Evolutionary conservation across 30 jellyfish, hydroid and myxozoan genomes (phyloP), one percentile per base, ranked within the genome.

Genomic region (Pseudorhiza aurosa): DNA sequence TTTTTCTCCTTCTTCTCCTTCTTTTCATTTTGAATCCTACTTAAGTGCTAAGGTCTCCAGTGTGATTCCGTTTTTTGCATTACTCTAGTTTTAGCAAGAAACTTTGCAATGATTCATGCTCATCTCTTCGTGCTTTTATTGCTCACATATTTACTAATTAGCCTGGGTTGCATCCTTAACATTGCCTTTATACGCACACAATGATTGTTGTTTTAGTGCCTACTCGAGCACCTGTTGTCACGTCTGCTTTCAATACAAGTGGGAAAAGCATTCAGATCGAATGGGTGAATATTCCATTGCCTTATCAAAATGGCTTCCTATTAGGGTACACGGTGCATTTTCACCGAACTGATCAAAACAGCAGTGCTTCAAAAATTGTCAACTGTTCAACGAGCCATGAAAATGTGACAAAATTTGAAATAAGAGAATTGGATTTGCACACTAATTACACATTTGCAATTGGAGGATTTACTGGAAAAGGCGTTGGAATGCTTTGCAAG

Each of bases 391-490:
- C 36, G 4, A 28, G 43, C 5, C 18, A 18, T 1, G 35, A n/a
- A 0, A 74, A 74, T 26, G 45, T 58, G 27, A 51, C 75, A 3
- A 31, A 39, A 19, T 74, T 32, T 3, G 87, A 74, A 19, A 19
- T 74, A 32, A 57, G n/a, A 15, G 77, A 51, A 40, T 68, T 74
- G 18, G 37, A 32, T 32, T 68, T 74, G 33, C 15, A 14, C 50
- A 60, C 96, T 6, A 67, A 77, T 55, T 87, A 87, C 62, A 78
- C 60, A n/a, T 14, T 87, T 32, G 18, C 83, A 1, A 26, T 87
- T 9, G 76, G 78, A 36, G 96, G 93, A 21, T 87, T 15, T 46
- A 87, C 96, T 4, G 26, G 53, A n/a, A 58, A 72, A 50, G 96
- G 96, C 35, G 17, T 73, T 30, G 96, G 96, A 17, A 50, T 32